phyloP scores from a whole-genome alignment of 2,797 vertebrate genomes.

The Acestrorhynchus altus region DNA sequence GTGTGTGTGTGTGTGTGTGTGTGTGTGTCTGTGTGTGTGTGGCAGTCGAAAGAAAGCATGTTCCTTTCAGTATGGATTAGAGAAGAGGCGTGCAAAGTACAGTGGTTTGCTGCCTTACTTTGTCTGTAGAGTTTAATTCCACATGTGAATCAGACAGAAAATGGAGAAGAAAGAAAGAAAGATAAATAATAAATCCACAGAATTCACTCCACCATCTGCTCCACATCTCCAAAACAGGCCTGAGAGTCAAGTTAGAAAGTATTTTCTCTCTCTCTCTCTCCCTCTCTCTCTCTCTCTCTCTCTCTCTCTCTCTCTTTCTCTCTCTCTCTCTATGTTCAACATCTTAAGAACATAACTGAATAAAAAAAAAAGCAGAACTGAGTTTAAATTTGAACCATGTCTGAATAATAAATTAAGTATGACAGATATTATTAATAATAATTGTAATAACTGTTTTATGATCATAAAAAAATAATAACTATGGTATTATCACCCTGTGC shows the following conservation, averaged over 20 bases:
- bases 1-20: neutral
- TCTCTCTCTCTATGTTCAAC: no score
- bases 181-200: constrained; percentile 4
- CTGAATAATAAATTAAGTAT: no score
- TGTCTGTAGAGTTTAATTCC: constrained; percentile 24
- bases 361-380: no score
- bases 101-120: constrained; percentile 33
- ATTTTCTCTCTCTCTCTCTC: no score
- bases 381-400: no score
- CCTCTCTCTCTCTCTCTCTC: neutral
- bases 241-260: neutral
- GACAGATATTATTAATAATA: no score
- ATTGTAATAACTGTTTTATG: no score
- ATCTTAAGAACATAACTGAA: no score
- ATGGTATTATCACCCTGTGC: no score
- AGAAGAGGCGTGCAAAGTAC: constrained; percentile 5
- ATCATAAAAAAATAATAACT: no score
- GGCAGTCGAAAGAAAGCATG: neutral
- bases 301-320: neutral
- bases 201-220: neutral
- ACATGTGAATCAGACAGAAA: neutral
- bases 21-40: neutral
- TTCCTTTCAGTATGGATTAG: constrained; percentile 31
- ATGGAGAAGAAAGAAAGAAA: constrained; percentile 7
- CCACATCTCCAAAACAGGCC: neutral